A percentile compares a stretch with the other conserved stretches of the same genome.
Conservation (phyloP, 1,140 invertebrate species). For the Drosophila lowei region DNA sequence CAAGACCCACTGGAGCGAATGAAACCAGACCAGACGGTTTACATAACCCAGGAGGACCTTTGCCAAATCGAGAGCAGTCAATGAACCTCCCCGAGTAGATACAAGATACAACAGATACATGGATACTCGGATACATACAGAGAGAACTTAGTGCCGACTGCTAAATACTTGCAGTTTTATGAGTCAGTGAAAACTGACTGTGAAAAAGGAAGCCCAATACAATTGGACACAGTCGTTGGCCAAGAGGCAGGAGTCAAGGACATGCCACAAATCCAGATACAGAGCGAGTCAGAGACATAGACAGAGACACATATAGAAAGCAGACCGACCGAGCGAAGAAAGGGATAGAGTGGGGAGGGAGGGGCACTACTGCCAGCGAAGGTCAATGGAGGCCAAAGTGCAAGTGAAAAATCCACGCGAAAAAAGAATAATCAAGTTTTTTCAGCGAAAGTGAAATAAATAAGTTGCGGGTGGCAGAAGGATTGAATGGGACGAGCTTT, state of each 20-base stretch:
- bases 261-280: conserved; percentile 57
- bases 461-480: conserved; percentile 27
- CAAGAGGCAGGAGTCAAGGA: conserved; percentile 71
- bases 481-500: background rate
- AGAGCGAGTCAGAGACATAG: conserved; percentile 17
- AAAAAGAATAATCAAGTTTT: conserved; percentile 73
- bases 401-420: conserved; percentile 60
- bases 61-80: conserved; percentile 52
- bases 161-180: conserved; percentile 77
- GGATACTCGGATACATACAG: background rate
- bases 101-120: conserved; percentile 13
- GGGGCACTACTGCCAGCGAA: background rate
- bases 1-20: conserved; percentile 22
- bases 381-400: conserved; percentile 65
- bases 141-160: conserved; percentile 24
- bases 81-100: conserved; percentile 49
- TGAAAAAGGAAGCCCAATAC: conserved; percentile 60
- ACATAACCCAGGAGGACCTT: conserved; percentile 50
- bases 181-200: conserved; percentile 72
- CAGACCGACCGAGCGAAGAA: background rate
- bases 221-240: conserved; percentile 45
- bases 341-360: background rate
- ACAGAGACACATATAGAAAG: conserved; percentile 4
- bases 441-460: conserved; percentile 70
- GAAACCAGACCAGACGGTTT: conserved; percentile 56